Conservation (phyloP, 2,797 vertebrate genomes). For the Ceyx erithaca region DNA sequence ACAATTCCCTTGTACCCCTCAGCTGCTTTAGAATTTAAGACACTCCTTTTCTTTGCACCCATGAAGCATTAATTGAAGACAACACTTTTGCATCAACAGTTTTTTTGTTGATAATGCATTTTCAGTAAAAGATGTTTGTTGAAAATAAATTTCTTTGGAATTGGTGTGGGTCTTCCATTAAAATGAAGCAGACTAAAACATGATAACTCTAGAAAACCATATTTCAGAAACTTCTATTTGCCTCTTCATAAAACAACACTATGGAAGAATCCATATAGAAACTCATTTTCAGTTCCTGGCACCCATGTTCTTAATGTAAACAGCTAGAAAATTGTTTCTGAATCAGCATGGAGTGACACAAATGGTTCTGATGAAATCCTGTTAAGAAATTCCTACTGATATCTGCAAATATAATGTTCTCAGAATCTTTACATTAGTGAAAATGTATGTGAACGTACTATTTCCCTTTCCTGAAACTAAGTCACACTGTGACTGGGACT, state of each 20-base stretch:
- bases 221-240: neutral
- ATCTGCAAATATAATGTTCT: neutral
- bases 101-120: neutral
- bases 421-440: neutral
- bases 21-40: neutral
- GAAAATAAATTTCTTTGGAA: neutral
- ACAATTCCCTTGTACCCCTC: accelerated
- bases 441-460: neutral
- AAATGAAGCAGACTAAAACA: neutral
- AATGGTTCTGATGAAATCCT: neutral
- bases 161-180: neutral
- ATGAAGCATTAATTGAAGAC: neutral
- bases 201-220: neutral
- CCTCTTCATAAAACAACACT: neutral
- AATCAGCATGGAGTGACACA: neutral
- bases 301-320: neutral
- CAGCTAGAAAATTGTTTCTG: neutral
- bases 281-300: neutral
- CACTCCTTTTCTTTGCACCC: neutral
- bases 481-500: neutral
- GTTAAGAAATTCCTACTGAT: neutral
- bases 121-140: neutral
- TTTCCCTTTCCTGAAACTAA: neutral
- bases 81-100: neutral
- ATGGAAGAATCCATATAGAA: neutral